phyloP scores from a whole-genome alignment of 2,888 invertebrate genomes.

The Adelognathus sp. region DNA sequence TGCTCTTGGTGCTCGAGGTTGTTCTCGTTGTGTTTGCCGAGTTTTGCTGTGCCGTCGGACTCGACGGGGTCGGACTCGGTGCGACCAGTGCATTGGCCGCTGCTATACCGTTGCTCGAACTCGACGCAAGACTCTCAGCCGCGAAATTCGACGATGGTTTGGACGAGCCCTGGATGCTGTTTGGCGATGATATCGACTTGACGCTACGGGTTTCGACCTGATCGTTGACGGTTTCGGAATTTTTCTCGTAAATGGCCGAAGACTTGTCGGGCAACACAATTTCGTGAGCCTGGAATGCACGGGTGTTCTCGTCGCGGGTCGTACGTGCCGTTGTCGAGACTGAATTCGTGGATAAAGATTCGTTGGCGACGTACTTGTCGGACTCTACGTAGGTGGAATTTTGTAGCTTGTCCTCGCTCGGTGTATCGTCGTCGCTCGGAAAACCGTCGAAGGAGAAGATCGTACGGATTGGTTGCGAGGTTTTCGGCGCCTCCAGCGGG shows the following conservation, averaged over 20 bases:
- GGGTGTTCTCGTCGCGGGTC: constrained; percentile 48
- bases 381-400: constrained; percentile 76
- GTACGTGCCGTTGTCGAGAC: constrained; percentile 20
- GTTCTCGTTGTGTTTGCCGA: constrained; percentile 81
- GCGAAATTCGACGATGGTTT: constrained; percentile 57
- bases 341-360: constrained; percentile 23
- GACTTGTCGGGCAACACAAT: constrained; percentile 64
- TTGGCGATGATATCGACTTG: constrained; percentile 49
- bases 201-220: constrained; percentile 62
- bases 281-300: constrained; percentile 64
- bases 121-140: constrained; percentile 69
- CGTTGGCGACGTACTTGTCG: constrained; percentile 67
- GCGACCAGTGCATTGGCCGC: constrained; percentile 69
- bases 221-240: constrained; percentile 63
- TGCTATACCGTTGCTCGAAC: constrained; percentile 73
- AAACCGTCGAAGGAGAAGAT: constrained; percentile 72
- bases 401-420: constrained; percentile 77
- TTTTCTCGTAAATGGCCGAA: constrained; percentile 61
- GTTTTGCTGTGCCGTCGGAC: constrained; percentile 50
- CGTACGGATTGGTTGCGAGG: constrained; percentile 45
- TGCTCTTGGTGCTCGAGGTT: constrained; percentile 82
- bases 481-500: background rate
- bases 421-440: constrained; percentile 70
- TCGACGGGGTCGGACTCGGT: constrained; percentile 72
- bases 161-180: constrained; percentile 52